Base-by-base conservation (phyloP, 1,140 invertebrate species). In the Leptopilina clavipes region DNA sequence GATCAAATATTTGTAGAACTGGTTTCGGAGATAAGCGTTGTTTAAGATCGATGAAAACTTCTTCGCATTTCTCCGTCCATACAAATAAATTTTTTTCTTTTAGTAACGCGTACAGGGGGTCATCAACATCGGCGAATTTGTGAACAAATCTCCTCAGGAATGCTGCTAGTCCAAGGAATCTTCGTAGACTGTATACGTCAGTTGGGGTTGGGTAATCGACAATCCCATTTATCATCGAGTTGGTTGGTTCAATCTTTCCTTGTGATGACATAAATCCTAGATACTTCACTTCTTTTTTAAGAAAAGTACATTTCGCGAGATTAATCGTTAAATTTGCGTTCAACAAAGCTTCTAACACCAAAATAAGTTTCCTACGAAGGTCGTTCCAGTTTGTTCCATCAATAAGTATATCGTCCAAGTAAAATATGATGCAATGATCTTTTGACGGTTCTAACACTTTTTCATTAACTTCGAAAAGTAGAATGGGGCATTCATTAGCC, bases 321-420 rank as follows among this genome's bases (percentile, higher is more conserved):
- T 54, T 54, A 14, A 54, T 2, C 7, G 48, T 54, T 54, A 54
- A 54, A n/a, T 18, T 18, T 7, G 48, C 48, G 5, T 54, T 17
- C n/a, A 14, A 7, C n/a, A 54, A 54, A n/a, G 48, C 48, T 17
- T 18, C n/a, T 17, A 54, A 18, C 11, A 54, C 48, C 7, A 18
- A n/a, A 54, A 54, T 54, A 17, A 54, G 17, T 54, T 54, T 54
- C n/a, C 7, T 2, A 9, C 48, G 11, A 7, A 54, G n/a, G 6
- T 54, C 48, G 5, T 9, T n/a, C 48, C n/a, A 54, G n/a, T n/a
- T 54, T 14, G 6, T 17, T n/a, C 48, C 48, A 11, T 3, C 12
- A 54, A 54, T 54, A 14, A 54, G n/a, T 14, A 54, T 54, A 54
- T 54, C 48, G n/a, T 54, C 48, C 11, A 54, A n/a, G n/a, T 54